phyloP scores from a whole-genome alignment of 2,888 invertebrate genomes.

The Oscheius onirici region DNA sequence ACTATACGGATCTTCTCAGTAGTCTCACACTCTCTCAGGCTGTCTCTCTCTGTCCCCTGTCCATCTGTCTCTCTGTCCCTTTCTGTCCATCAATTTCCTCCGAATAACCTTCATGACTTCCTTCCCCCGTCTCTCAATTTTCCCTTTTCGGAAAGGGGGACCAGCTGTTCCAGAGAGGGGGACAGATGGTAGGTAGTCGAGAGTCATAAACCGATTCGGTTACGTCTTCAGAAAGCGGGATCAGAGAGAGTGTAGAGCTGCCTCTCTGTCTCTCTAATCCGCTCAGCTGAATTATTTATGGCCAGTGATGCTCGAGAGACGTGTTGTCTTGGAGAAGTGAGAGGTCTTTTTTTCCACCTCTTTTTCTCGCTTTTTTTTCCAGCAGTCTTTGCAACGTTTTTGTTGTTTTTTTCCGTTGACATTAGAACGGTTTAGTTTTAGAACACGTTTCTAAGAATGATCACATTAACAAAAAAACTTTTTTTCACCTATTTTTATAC shows the following conservation, averaged over 20 bases:
- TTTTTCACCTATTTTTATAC: not conserved
- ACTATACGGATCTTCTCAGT: too few species aligned
- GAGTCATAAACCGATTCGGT: not conserved
- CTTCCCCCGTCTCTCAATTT: not conserved
- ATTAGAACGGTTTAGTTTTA: too few species aligned
- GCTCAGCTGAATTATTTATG: too few species aligned
- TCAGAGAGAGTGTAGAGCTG: not conserved
- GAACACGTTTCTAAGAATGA: not conserved
- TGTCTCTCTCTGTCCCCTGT: conserved; percentile 25
- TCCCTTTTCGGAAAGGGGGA: not conserved
- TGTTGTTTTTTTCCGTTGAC: too few species aligned
- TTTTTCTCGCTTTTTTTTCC: too few species aligned
- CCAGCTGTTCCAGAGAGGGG: not conserved
- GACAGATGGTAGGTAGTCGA: not conserved
- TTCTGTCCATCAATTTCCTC: not conserved
- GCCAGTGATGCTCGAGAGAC: too few species aligned
- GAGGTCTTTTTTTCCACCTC: too few species aligned
- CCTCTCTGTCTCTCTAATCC: not conserved
- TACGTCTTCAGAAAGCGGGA: not conserved
- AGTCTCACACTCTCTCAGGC: conserved; percentile 33
- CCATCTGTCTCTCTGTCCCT: not conserved
- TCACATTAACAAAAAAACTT: not conserved
- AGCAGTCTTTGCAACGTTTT: too few species aligned
- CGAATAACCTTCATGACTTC: not conserved
- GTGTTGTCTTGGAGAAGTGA: too few species aligned